Percentiles rank a stretch among this genome's conserved stretches.
Evolutionary conservation across 2,113 vertebrate genomes (phyloP).

Genomic region (Brachypodius melanocephalos): DNA sequence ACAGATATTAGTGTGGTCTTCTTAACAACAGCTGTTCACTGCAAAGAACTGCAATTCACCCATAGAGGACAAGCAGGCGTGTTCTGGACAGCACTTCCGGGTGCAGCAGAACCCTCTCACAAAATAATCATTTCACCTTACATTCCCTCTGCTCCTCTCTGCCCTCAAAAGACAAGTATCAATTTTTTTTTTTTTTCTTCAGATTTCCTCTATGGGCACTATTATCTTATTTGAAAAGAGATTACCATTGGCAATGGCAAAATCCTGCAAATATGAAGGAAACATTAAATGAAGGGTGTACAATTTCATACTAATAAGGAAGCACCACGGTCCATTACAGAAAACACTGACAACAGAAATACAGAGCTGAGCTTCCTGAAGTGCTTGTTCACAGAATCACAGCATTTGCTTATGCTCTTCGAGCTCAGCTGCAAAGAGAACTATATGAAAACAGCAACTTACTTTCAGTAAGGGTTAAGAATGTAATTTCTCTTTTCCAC

Average conservation of each 20-base stretch:
- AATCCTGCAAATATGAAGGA: background rate
- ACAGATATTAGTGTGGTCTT: background rate
- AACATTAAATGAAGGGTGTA: background rate
- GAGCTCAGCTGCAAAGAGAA: background rate
- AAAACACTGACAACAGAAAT: background rate
- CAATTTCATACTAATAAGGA: background rate
- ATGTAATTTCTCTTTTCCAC: background rate
- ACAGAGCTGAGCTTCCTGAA: background rate
- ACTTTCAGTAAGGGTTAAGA: background rate
- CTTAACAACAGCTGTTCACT: background rate
- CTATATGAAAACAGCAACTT: background rate
- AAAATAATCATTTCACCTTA: background rate
- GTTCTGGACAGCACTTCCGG: background rate
- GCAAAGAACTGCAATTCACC: background rate
- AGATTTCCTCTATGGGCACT: background rate
- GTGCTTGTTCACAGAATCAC: background rate
- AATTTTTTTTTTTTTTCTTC: background rate
- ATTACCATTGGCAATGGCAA: background rate
- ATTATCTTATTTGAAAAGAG: background rate
- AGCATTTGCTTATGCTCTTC: background rate
- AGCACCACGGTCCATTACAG: background rate
- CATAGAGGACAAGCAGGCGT: background rate
- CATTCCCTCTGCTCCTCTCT: background rate
- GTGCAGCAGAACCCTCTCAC: background rate
- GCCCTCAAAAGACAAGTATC: background rate